phyloP scores from a whole-genome alignment of 2,797 vertebrate species.

The Hyperoplus immaculatus region DNA sequence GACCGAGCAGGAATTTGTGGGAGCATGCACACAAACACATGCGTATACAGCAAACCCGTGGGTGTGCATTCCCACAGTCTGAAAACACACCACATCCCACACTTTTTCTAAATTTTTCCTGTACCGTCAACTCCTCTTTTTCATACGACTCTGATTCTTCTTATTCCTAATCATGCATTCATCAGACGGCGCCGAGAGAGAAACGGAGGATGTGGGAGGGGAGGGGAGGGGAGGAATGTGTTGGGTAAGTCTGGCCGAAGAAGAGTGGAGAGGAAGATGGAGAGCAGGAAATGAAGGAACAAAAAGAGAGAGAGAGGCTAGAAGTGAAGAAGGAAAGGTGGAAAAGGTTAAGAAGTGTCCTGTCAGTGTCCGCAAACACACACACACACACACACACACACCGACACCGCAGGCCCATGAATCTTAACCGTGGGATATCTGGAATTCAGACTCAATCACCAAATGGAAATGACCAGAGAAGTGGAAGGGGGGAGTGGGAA shows the following conservation, averaged over 20 bases:
- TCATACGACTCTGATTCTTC: neutral
- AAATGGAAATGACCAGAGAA: conserved; percentile 70
- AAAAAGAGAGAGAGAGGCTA: conserved; percentile 9
- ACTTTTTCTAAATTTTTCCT: conserved; percentile 17
- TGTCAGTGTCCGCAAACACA: neutral
- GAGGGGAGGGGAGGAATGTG: conserved; percentile 45
- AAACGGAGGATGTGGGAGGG: conserved; percentile 38
- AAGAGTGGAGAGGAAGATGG: neutral
- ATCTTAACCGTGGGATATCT: conserved; percentile 70
- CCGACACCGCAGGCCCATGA: conserved; percentile 59
- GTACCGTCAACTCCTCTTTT: neutral
- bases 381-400: too few relatives aligned
- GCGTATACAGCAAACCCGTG: neutral
- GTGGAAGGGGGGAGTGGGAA: neutral
- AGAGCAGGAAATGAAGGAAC: conserved; percentile 46
- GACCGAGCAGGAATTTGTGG: conserved; percentile 56
- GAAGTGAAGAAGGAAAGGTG: conserved; percentile 26
- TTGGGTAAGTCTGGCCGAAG: conserved; percentile 29
- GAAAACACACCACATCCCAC: conserved; percentile 33
- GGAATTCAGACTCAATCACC: conserved; percentile 68
- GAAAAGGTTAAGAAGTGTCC: conserved; percentile 28
- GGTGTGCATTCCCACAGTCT: conserved; percentile 6
- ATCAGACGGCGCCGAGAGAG: conserved; percentile 40
- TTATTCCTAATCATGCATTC: conserved; percentile 4
- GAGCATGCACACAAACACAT: neutral